phyloP scores from a whole-genome alignment of 2,797 vertebrate species.

The Cossypha dichroa region DNA sequence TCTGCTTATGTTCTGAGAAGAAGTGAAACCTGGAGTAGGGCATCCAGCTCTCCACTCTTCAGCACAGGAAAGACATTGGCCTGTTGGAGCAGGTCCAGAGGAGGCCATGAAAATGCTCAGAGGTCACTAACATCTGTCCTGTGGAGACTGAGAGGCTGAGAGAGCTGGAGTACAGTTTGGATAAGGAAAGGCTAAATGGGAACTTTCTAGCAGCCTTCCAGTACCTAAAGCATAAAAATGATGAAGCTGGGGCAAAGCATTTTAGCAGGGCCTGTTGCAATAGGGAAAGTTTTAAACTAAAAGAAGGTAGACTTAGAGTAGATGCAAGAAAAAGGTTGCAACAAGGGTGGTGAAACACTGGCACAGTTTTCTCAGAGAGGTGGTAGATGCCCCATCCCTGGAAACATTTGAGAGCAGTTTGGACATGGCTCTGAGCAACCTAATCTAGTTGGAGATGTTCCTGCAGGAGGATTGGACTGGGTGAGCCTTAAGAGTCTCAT shows the following conservation, averaged over 20 bases:
- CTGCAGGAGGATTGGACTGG: accelerated
- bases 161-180: neutral
- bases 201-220: neutral
- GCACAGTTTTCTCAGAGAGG: neutral
- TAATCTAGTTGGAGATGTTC: neutral
- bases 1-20: neutral
- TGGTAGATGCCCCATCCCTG: neutral
- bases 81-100: neutral
- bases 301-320: neutral
- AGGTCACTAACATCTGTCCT: neutral
- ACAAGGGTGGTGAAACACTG: neutral
- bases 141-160: neutral
- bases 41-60: neutral
- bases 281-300: neutral
- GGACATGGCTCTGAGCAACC: neutral
- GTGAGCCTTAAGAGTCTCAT: neutral
- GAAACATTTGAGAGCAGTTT: neutral
- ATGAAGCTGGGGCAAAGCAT: neutral
- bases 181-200: neutral
- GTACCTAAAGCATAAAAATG: neutral
- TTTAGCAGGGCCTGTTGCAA: neutral
- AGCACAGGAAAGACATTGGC: neutral
- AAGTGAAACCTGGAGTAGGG: neutral
- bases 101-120: neutral
- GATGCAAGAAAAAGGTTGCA: neutral